Percentiles rank a stretch among this genome's conserved stretches.
These are phyloP conservation scores for Accipiter virgatus DNA, from an alignment of 2,113 vertebrate genomes.

Conservation along the genomic window DNA sequence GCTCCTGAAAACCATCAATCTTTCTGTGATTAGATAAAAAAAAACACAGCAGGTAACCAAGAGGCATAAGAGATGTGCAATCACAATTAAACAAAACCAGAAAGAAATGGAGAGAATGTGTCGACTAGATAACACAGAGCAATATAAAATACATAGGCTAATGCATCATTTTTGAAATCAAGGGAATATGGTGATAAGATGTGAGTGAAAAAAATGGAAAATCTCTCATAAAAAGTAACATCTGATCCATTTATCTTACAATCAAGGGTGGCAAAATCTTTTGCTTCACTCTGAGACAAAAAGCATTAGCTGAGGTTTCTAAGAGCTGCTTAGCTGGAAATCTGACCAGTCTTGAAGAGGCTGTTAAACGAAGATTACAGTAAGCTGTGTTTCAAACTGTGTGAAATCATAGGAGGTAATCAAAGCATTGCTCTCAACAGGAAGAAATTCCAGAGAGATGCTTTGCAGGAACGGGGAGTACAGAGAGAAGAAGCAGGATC, in stretches of 20 bases:
- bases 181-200: neutral
- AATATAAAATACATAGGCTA: neutral
- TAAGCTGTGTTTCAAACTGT: neutral
- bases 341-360: slow-evolving; percentile 10
- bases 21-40: neutral
- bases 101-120: neutral
- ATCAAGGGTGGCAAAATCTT: neutral
- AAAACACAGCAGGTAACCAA: neutral
- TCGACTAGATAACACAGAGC: neutral
- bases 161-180: neutral
- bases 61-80: neutral
- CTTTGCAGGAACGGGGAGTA: accelerated
- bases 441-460: neutral
- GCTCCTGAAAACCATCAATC: neutral
- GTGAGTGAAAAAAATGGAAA: neutral
- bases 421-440: neutral
- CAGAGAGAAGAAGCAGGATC: neutral
- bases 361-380: slow-evolving; percentile 3
- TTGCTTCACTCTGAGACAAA: neutral
- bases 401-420: neutral
- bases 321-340: slow-evolving; percentile 37
- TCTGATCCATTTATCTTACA: slow-evolving; percentile 9
- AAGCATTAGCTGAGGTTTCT: neutral
- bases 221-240: neutral
- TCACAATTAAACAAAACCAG: neutral